Evolutionary conservation across 2,797 vertebrate species (phyloP).

Genomic region (Micropoecilia bifurca): DNA sequence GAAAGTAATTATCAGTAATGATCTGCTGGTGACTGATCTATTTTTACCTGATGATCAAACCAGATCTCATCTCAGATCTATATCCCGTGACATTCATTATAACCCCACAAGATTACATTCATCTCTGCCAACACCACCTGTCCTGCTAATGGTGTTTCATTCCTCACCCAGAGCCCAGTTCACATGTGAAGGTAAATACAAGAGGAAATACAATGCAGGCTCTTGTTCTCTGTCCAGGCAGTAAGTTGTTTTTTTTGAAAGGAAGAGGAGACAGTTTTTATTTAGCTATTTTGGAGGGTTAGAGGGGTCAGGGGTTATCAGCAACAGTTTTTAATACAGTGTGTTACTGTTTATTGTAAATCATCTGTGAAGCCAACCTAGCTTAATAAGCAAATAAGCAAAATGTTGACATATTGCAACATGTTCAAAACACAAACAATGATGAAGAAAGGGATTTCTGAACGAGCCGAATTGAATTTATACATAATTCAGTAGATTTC

Average conservation of each 20-base stretch:
- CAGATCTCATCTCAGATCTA: conserved; percentile 78
- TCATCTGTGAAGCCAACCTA: neutral
- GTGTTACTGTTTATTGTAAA: neutral
- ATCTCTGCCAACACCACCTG: conserved; percentile 72
- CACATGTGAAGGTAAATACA: conserved; percentile 51
- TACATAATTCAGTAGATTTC: conserved; percentile 62
- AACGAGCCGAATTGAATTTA: conserved; percentile 55
- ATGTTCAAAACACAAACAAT: neutral
- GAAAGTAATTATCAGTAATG: conserved; percentile 83
- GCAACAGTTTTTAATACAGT: neutral
- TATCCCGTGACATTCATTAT: conserved; percentile 82
- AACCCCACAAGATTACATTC: conserved; percentile 63
- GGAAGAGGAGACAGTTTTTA: neutral
- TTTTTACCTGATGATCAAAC: conserved; percentile 83
- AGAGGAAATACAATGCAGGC: conserved; percentile 1
- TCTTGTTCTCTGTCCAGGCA: conserved; percentile 2
- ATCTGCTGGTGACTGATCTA: conserved; percentile 79
- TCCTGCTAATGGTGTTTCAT: conserved; percentile 56
- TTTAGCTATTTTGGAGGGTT: neutral
- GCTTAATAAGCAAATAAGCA: neutral
- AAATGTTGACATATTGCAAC: neutral
- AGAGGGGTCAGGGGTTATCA: neutral
- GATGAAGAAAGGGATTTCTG: conserved; percentile 10
- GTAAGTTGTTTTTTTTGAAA: neutral
- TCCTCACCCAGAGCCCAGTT: conserved; percentile 51